Evolutionary conservation across 2,888 invertebrate genomes (phyloP).

Genomic region (Protophormia terraenovae): DNA sequence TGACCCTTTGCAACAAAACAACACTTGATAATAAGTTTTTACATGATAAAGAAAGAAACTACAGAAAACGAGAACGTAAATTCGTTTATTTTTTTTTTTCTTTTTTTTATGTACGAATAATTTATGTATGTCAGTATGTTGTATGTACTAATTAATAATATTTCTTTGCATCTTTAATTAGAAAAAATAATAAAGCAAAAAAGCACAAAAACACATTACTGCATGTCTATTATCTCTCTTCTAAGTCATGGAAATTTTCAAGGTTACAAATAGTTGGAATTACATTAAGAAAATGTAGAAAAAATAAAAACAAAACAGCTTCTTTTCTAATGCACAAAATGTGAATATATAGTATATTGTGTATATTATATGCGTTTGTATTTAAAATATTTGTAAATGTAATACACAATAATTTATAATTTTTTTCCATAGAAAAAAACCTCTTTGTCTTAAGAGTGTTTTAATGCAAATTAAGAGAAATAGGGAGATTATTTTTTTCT

Average conservation of each 20-base stretch:
- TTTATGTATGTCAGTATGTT: background rate
- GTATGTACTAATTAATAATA: constrained; percentile 59
- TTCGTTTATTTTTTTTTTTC: too few relatives aligned
- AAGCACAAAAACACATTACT: constrained; percentile 34
- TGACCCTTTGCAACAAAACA: constrained; percentile 47
- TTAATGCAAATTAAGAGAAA: background rate
- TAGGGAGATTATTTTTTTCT: background rate
- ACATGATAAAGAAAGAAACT: constrained; percentile 57
- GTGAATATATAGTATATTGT: background rate
- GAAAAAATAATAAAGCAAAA: constrained; percentile 49
- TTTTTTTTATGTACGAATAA: background rate
- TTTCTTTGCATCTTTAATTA: constrained; percentile 66
- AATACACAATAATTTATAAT: too few relatives aligned
- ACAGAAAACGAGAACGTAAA: constrained; percentile 29
- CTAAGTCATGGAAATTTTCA: constrained; percentile 68
- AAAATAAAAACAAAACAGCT: background rate
- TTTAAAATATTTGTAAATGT: background rate
- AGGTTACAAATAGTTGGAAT: constrained; percentile 64
- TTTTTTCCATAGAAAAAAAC: background rate
- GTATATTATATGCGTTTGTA: background rate
- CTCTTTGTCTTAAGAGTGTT: background rate
- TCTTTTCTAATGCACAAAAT: constrained; percentile 7
- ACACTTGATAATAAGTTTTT: constrained; percentile 60
- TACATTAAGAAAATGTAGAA: constrained; percentile 62
- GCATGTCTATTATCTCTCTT: constrained; percentile 62